A percentile compares a stretch with the other conserved stretches of the same genome.
Evolutionary conservation across 2,797 vertebrate species (phyloP).

Genomic region (Craterocephalus amniculus): DNA sequence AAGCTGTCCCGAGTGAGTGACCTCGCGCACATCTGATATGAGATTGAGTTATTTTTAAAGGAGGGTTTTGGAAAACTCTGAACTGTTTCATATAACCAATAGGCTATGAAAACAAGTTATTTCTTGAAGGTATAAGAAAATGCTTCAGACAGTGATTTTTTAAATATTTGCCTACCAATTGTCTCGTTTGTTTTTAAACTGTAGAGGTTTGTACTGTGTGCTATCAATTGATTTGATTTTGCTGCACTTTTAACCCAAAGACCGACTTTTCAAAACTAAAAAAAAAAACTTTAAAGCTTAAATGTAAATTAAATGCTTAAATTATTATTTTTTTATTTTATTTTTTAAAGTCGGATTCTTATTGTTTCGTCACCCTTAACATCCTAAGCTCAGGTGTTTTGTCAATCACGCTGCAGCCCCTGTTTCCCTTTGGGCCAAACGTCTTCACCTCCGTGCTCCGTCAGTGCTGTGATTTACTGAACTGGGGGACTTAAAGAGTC

Average conservation of each 20-base stretch:
- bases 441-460: slow-evolving; percentile 49
- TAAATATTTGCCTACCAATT: background rate
- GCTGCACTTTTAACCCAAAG: background rate
- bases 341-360: background rate
- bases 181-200: background rate
- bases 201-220: too few relatives aligned
- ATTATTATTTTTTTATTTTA: too few relatives aligned
- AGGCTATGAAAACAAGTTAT: background rate
- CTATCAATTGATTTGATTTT: background rate
- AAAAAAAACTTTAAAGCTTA: background rate
- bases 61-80: background rate
- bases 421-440: slow-evolving; percentile 15
- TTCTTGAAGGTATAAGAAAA: background rate
- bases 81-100: background rate
- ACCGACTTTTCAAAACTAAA: background rate
- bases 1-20: slow-evolving; percentile 88
- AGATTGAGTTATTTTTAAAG: background rate
- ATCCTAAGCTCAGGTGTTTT: slow-evolving; percentile 43
- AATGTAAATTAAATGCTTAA: too few relatives aligned
- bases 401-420: slow-evolving; percentile 22
- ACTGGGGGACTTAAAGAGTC: slow-evolving; percentile 30
- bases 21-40: background rate
- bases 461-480: slow-evolving; percentile 56
- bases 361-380: slow-evolving; percentile 14
- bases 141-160: background rate